A percentile compares a stretch with the other conserved stretches of the same genome.
phyloP scores from a whole-genome alignment of 2,888 invertebrate species.

The Dorcus parallelipipedus region DNA sequence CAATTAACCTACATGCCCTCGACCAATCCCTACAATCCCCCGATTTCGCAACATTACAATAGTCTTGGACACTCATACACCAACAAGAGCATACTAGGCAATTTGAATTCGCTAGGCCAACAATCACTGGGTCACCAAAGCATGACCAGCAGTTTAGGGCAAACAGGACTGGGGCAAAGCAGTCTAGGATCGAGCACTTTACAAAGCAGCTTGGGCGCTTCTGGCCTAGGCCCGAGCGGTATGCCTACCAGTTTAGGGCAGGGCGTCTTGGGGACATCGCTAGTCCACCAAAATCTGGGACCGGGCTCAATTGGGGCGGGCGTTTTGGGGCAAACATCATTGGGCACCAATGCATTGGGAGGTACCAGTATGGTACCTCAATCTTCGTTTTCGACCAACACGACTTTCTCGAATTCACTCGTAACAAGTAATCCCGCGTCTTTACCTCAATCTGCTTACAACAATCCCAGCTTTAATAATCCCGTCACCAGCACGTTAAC shows the following conservation, averaged over 20 bases:
- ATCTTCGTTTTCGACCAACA: slow-evolving; percentile 52
- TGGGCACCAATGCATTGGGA: slow-evolving; percentile 37
- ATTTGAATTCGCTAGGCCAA: slow-evolving; percentile 16
- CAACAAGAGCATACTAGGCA: slow-evolving; percentile 35
- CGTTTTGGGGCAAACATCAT: slow-evolving; percentile 13
- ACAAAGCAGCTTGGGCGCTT: slow-evolving; percentile 25
- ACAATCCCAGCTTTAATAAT: slow-evolving; percentile 54
- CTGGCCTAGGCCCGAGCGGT: slow-evolving; percentile 13
- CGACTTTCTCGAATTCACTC: slow-evolving; percentile 54
- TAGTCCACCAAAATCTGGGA: slow-evolving; percentile 15
- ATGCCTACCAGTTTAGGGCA: slow-evolving; percentile 36
- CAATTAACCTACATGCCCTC: slow-evolving; percentile 29
- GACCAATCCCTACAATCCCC: slow-evolving; percentile 29
- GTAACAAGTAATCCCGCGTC: slow-evolving; percentile 38
- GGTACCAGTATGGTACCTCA: slow-evolving; percentile 51
- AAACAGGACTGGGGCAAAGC: slow-evolving; percentile 22
- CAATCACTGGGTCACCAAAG: slow-evolving; percentile 3
- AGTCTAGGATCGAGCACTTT: slow-evolving; percentile 5
- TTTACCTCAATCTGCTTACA: slow-evolving; percentile 49
- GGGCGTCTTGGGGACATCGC: slow-evolving; percentile 21
- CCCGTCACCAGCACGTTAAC: slow-evolving; percentile 46
- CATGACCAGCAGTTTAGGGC: slow-evolving; percentile 12
- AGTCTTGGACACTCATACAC: slow-evolving; percentile 39
- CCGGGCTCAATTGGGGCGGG: slow-evolving; percentile 11
- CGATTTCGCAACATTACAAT: slow-evolving; percentile 41